A percentile compares a stretch with the other conserved stretches of the same genome.
Conservation (phyloP, 2,888 invertebrate species). For the Ramazzottius varieornatus region DNA sequence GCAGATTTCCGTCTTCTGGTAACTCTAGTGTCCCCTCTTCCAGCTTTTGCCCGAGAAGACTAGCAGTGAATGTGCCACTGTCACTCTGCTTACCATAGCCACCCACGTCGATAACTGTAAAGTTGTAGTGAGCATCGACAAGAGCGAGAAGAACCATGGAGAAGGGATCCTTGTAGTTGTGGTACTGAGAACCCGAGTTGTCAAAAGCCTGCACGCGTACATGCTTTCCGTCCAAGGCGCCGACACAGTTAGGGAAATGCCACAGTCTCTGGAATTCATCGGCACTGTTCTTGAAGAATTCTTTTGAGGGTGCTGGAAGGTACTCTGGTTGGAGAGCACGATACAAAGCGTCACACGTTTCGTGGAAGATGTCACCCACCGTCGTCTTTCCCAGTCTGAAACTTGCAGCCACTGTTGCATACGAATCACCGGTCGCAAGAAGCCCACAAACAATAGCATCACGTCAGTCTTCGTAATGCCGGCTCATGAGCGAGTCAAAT, state of each 20-base stretch:
- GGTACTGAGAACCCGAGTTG: slow-evolving; percentile 13
- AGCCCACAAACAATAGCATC: neutral
- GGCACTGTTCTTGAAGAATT: slow-evolving; percentile 7
- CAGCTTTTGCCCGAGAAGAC: neutral
- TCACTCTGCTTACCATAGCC: slow-evolving; percentile 17
- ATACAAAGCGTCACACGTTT: slow-evolving; percentile 16
- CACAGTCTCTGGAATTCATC: slow-evolving; percentile 11
- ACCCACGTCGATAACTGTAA: slow-evolving; percentile 17
- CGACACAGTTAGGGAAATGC: slow-evolving; percentile 18
- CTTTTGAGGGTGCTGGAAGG: slow-evolving; percentile 6
- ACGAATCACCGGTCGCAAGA: slow-evolving; percentile 14
- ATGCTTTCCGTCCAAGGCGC: slow-evolving; percentile 17
- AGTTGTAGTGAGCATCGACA: slow-evolving; percentile 21
- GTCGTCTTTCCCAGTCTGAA: slow-evolving; percentile 17
- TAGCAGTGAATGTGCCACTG: slow-evolving; percentile 13
- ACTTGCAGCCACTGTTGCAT: slow-evolving; percentile 14
- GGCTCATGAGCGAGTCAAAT: neutral
- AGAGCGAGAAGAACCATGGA: slow-evolving; percentile 18
- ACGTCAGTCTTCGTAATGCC: neutral
- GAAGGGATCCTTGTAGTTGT: slow-evolving; percentile 16
- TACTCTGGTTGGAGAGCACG: slow-evolving; percentile 4
- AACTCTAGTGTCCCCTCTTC: neutral
- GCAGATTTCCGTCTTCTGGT: neutral
- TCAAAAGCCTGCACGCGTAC: slow-evolving; percentile 10
- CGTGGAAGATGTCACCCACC: slow-evolving; percentile 14